Evolutionary conservation across 2,888 invertebrate species (phyloP), one percentile per base, ranked within the genome.

Genomic region (Drosophila recens): DNA sequence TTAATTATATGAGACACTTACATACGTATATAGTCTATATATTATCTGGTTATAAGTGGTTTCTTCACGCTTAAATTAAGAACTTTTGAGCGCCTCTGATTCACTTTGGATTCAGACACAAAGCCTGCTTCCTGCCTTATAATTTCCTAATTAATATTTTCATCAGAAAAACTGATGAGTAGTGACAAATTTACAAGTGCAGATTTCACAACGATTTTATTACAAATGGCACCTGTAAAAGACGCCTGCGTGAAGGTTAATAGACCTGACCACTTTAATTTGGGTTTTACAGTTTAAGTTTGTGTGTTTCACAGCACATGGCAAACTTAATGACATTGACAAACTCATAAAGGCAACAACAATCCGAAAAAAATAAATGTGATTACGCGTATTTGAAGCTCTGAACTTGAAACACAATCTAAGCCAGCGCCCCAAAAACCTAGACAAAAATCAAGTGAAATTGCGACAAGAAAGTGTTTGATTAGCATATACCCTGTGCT

Each of bases 351-450:
- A 65, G 51, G 62, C 46, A 74, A 57, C 43, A 69, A 70, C 49
- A 49, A 56, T 11, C 20, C 6, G 15, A 43, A 40, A 45, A 46
- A 57, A 58, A 23, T 49, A 48, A 52, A 69, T 72, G 59, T 71
- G 78, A 87, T 83, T 79, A 74, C 61, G 53, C 56, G 49, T 69
- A 72, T 70, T 75, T 72, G 49, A 64, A 63, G 51, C 45, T 48
- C 56, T 68, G 80, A 84, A 79, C 84, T 87, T 87, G 87, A 87
- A 85, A 70, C 74, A 62, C 67, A 84, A 84, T 82, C 82, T 68
- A 27, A 46, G 61, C 40, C 15, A 52, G 48, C 54, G 38, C 62
- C 72, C 75, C 69, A 45, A 72, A 73, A 76, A 79, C 67, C 27
- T 9, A 49, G 67, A n/a, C 30, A 57, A 65, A 30, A 49, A 54